A percentile compares a stretch with the other conserved stretches of the same genome.
phyloP scores from a whole-genome alignment of 2,113 vertebrate species.

The Agapornis roseicollis region DNA sequence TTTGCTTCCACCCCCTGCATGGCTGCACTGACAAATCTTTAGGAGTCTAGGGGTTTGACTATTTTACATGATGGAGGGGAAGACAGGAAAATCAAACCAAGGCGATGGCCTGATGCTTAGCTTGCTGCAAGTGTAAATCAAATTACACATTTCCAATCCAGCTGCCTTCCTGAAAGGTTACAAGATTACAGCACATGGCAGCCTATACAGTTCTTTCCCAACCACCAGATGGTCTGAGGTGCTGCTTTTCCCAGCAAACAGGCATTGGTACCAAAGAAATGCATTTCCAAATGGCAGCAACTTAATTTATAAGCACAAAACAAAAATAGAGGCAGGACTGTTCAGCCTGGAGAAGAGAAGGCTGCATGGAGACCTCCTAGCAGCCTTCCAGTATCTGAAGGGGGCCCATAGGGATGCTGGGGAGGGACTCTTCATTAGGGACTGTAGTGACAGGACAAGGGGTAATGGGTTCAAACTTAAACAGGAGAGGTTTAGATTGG shows the following conservation, averaged over 20 bases:
- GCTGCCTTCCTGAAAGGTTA: slow-evolving; percentile 4
- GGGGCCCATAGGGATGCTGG: no score
- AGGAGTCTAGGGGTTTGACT: background rate
- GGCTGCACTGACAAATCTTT: background rate
- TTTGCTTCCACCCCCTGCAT: background rate
- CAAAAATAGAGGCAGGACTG: background rate
- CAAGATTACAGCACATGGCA: background rate
- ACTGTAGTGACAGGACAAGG: no score
- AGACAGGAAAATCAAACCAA: background rate
- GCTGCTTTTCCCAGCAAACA: background rate
- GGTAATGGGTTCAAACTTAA: no score
- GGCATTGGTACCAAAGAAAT: background rate
- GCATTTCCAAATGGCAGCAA: background rate
- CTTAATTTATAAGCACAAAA: background rate
- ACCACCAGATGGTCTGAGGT: background rate
- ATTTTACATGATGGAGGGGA: background rate
- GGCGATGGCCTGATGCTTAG: background rate
- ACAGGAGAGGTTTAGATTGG: no score
- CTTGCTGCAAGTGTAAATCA: background rate
- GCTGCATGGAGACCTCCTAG: no score
- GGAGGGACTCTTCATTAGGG: no score
- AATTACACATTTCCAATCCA: background rate
- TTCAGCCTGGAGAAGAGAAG: no score
- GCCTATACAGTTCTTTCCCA: background rate
- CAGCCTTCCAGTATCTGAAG: no score